A percentile compares a stretch with the other conserved stretches of the same genome.
phyloP scores from a whole-genome alignment of 2,888 invertebrate species.

The Drosophila antonietae region DNA sequence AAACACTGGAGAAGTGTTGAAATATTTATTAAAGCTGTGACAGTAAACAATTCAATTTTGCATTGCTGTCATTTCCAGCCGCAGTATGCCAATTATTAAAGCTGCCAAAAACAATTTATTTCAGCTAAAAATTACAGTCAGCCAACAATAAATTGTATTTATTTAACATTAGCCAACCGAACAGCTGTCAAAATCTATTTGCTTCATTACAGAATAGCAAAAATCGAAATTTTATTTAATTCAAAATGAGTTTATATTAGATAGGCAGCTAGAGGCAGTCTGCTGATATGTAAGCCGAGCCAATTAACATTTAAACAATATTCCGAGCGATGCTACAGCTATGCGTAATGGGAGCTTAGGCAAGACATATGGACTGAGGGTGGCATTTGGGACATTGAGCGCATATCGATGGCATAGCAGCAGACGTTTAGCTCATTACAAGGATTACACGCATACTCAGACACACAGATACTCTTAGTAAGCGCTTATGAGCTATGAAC shows the following conservation, averaged over 20 bases:
- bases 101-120: slow-evolving; percentile 17
- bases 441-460: slow-evolving; percentile 33
- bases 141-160: slow-evolving; percentile 17
- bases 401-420: slow-evolving; percentile 29
- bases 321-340: neutral
- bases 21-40: slow-evolving; percentile 27
- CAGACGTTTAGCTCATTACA: slow-evolving; percentile 52
- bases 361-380: slow-evolving; percentile 34
- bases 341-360: slow-evolving; percentile 49
- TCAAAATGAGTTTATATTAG: neutral
- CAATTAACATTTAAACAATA: slow-evolving; percentile 18
- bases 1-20: neutral
- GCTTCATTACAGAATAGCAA: neutral
- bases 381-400: slow-evolving; percentile 30
- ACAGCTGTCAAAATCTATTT: slow-evolving; percentile 19
- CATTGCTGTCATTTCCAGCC: slow-evolving; percentile 12
- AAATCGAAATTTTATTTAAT: neutral
- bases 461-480: slow-evolving; percentile 8
- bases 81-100: slow-evolving; percentile 11
- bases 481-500: slow-evolving; percentile 55
- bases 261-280: neutral
- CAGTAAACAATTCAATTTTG: slow-evolving; percentile 14
- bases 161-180: neutral
- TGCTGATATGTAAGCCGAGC: neutral
- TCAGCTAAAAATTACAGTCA: slow-evolving; percentile 1